Percentiles rank a stretch among this genome's conserved stretches.
Conservation (phyloP, 2,797 vertebrate species). For the Onychomys arenicola region DNA sequence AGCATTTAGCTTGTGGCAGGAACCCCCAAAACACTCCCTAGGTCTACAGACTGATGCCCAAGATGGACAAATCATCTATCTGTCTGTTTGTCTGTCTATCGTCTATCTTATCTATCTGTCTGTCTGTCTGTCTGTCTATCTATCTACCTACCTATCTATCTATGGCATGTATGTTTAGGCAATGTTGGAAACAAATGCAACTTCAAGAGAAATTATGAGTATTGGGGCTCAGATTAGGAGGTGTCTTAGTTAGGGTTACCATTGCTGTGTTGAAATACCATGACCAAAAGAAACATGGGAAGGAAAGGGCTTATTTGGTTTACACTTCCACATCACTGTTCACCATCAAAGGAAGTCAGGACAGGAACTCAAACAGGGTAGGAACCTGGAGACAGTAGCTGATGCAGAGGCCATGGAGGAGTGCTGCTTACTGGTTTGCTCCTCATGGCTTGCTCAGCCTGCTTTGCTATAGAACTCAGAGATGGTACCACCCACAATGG, state of each 20-base stretch:
- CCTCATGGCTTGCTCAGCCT: neutral
- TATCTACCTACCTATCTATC: neutral
- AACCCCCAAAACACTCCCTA: neutral
- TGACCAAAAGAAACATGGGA: neutral
- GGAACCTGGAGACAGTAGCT: too few species aligned
- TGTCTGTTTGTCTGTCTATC: neutral
- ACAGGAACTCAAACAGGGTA: neutral
- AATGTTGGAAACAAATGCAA: neutral
- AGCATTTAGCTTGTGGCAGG: neutral
- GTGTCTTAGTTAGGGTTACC: neutral
- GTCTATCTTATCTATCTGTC: neutral
- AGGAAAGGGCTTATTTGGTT: neutral
- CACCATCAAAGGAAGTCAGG: neutral
- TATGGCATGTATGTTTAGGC: neutral
- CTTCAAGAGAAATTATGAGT: neutral
- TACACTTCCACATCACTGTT: neutral
- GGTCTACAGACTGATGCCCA: neutral
- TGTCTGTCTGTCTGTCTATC: neutral
- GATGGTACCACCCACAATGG: neutral
- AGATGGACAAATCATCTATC: neutral
- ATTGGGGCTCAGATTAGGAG: neutral
- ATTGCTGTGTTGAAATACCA: neutral
- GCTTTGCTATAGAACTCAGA: neutral
- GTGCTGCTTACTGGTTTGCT: neutral
- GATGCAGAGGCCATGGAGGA: neutral